These are phyloP conservation scores for Amblyopsis rosae DNA, from an alignment of 2,113 vertebrate genomes.

Conservation along the genomic window DNA sequence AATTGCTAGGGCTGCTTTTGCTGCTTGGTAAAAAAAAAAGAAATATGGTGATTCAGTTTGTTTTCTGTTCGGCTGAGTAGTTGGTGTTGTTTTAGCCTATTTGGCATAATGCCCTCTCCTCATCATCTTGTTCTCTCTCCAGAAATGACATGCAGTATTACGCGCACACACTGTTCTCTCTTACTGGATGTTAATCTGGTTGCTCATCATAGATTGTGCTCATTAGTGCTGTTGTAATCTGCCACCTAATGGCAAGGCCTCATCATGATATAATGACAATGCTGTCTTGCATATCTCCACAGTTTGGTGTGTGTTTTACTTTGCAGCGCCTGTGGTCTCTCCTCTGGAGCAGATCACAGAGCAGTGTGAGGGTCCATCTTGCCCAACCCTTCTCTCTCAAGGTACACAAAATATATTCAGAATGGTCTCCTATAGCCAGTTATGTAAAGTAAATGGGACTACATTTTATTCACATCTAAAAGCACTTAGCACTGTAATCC, in stretches of 20 bases:
- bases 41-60: slow-evolving; percentile 29
- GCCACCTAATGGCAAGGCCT: slow-evolving; percentile 25
- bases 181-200: slow-evolving; percentile 23
- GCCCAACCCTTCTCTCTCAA: slow-evolving; percentile 88
- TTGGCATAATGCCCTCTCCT: slow-evolving; percentile 54
- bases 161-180: slow-evolving; percentile 1
- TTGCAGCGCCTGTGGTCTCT: slow-evolving; percentile 52
- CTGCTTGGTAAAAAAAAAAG: too few species aligned
- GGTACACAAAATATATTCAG: slow-evolving; percentile 65
- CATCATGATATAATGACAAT: slow-evolving; percentile 29
- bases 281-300: slow-evolving; percentile 24
- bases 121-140: slow-evolving; percentile 7
- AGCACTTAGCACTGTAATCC: too few species aligned
- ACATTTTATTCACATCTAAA: too few species aligned
- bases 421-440: too few species aligned
- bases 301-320: slow-evolving; percentile 55
- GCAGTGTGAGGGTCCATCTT: slow-evolving; percentile 81
- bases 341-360: slow-evolving; percentile 39
- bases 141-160: slow-evolving; percentile 17
- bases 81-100: slow-evolving; percentile 50
- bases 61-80: slow-evolving; percentile 38
- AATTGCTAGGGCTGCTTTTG: too few species aligned
- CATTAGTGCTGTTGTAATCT: slow-evolving; percentile 44
- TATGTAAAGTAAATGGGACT: too few species aligned
- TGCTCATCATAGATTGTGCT: slow-evolving; percentile 34